Evolutionary conservation across 2,797 vertebrate species (phyloP), one percentile per base, ranked within the genome.

Genomic region (Phataginus tricuspis): DNA sequence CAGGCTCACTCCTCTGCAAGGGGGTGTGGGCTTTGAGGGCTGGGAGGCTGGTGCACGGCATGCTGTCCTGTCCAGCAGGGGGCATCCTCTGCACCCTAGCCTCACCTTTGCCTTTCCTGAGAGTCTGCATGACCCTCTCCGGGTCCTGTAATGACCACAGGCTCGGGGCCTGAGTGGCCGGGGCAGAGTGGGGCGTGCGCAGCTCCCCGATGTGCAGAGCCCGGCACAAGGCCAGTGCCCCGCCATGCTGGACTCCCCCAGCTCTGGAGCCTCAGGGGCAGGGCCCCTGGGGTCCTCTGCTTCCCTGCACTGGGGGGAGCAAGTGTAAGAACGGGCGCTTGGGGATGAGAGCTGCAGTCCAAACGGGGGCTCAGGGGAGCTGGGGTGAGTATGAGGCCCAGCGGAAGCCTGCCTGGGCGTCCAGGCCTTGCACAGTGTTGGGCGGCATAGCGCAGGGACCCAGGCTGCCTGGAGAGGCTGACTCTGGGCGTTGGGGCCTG

Each of bases 331-430:
- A 16, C 11, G 8, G 31, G 25, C 27, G 8, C 21, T 12, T 42
- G 4, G n/a, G 57, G 59, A 27, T 4, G 15, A 14, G 27, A 45
- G 37, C 66, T 3, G 3, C 16, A 15, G 42, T 27, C 31, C 8
- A 19, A 25, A 53, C 1, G 14, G 0, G 23, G 5, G 27, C 12
- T 23, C 37, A 79, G 64, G 69, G 51, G 8, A 37, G 39, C 27
- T 2, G 12, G 25, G 42, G 16, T 0, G 0, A 16, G 29, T 0
- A 45, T 9, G 86, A 29, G 23, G 14, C 45, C 2, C 45, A 7
- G 12, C 4, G n/a, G 57, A 45, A 18, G 51, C 25, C 25, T 4
- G 13, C 31, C 16, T 3, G 21, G 21, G 3, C 21, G 9, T 6
- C 13, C 87, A 39, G 13, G 63, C 31, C 57, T 63, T 34, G 27